Conservation (phyloP, 2,113 vertebrate species). For the Morphnarchus princeps region DNA sequence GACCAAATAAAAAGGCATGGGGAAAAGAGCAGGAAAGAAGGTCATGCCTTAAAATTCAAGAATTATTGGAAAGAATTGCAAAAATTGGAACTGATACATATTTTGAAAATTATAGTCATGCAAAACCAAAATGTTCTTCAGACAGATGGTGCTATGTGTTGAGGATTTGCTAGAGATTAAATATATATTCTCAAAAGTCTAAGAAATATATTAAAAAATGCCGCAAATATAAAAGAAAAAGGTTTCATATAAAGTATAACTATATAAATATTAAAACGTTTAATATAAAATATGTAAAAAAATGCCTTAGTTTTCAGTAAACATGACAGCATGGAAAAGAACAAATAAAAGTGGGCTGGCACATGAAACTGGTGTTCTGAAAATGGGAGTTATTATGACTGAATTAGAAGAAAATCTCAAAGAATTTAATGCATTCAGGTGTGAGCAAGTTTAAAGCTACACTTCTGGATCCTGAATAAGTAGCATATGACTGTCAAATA, state of each 20-base stretch:
- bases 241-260: neutral
- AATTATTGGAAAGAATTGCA: neutral
- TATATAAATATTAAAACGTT: neutral
- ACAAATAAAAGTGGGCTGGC: neutral
- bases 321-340: neutral
- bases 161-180: neutral
- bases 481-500: neutral
- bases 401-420: neutral
- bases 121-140: neutral
- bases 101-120: neutral
- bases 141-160: neutral
- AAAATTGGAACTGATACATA: neutral
- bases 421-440: neutral
- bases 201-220: neutral
- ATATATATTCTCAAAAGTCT: neutral
- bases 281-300: too few species aligned
- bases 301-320: neutral
- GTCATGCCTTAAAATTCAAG: neutral
- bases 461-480: neutral
- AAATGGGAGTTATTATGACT: neutral
- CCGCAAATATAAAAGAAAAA: neutral
- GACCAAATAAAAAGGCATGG: neutral
- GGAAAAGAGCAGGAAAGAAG: neutral
- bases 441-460: neutral
- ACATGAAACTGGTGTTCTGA: neutral